Conservation (phyloP, 2,888 invertebrate species). For the Ligdia adustata region DNA sequence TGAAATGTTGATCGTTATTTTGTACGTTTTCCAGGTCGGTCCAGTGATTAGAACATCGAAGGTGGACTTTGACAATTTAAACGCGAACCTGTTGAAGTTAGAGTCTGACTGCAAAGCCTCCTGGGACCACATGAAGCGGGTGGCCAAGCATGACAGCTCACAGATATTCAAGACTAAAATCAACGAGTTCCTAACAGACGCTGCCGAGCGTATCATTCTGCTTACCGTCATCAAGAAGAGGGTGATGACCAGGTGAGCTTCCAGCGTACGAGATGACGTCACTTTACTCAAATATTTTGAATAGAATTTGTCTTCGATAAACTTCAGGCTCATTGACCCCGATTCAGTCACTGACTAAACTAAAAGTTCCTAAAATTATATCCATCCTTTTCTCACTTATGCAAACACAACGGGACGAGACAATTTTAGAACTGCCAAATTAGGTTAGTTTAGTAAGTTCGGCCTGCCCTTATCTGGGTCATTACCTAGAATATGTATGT, state of each 20-base stretch:
- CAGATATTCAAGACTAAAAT: slow-evolving; percentile 95
- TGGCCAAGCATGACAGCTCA: slow-evolving; percentile 97
- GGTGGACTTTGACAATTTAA: slow-evolving; percentile 97
- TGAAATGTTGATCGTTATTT: no score
- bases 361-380: no score
- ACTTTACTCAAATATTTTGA: no score
- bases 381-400: no score
- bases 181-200: slow-evolving; percentile 97
- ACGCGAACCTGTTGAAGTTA: slow-evolving; percentile 92
- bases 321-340: no score
- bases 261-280: not conserved
- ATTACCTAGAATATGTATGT: no score
- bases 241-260: slow-evolving; percentile 92
- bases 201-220: slow-evolving; percentile 98
- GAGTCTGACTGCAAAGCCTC: slow-evolving; percentile 98
- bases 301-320: no score
- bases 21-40: slow-evolving; percentile 90
- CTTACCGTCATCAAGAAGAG: slow-evolving; percentile 95
- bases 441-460: no score
- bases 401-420: no score
- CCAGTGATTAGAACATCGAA: slow-evolving; percentile 95
- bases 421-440: no score
- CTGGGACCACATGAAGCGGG: slow-evolving; percentile 97
- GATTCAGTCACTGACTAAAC: no score
- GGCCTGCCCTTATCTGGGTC: no score